Conservation (phyloP, 2,888 invertebrate genomes). For the Yponomeuta malinellus region DNA sequence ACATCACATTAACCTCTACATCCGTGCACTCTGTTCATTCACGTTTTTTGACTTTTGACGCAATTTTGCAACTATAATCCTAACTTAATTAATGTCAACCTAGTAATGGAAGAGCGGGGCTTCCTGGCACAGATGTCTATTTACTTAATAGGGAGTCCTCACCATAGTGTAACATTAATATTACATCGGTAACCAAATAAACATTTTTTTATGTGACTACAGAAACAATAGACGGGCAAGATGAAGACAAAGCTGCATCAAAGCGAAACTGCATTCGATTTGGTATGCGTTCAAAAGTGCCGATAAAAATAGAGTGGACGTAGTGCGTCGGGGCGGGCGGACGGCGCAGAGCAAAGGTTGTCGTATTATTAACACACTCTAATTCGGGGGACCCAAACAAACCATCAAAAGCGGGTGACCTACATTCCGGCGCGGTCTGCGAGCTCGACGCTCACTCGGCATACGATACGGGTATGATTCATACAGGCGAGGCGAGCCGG, state of each 20-base stretch:
- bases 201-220: neutral
- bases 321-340: conserved; percentile 28
- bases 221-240: conserved; percentile 15
- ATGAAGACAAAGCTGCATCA: conserved; percentile 19
- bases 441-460: conserved; percentile 27
- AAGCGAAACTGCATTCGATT: conserved; percentile 31
- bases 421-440: conserved; percentile 58
- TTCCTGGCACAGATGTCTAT: too few relatives aligned
- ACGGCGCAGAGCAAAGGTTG: conserved; percentile 57
- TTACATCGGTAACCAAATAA: neutral
- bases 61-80: too few relatives aligned
- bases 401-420: conserved; percentile 69
- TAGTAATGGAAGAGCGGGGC: too few relatives aligned
- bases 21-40: too few relatives aligned
- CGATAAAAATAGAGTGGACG: conserved; percentile 46
- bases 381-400: conserved; percentile 73
- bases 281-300: conserved; percentile 38
- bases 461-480: conserved; percentile 56
- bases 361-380: conserved; percentile 68
- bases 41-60: too few relatives aligned
- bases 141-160: too few relatives aligned
- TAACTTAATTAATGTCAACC: neutral
- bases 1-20: too few relatives aligned
- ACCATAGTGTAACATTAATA: too few relatives aligned
- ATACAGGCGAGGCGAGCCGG: conserved; percentile 35